phyloP scores from a whole-genome alignment of 2,888 invertebrate genomes.

The Apodemia mormo region DNA sequence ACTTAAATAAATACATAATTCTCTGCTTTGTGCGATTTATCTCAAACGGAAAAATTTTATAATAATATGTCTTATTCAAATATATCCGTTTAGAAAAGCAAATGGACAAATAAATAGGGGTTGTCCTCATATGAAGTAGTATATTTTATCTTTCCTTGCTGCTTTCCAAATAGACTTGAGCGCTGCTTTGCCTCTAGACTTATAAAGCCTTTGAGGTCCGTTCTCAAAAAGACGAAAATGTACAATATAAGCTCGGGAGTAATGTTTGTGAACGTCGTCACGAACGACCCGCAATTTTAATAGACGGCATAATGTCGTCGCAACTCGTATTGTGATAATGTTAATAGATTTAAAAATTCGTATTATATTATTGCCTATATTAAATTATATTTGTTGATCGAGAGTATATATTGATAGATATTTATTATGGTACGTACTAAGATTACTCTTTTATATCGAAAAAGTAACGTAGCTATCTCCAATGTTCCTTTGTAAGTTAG shows the following conservation, averaged over 20 bases:
- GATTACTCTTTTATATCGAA: slow-evolving; percentile 61
- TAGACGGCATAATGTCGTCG: slow-evolving; percentile 62
- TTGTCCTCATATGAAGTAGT: background rate
- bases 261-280: slow-evolving; percentile 52
- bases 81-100: background rate
- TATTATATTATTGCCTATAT: slow-evolving; percentile 69
- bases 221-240: slow-evolving; percentile 47
- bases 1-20: background rate
- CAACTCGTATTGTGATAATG: slow-evolving; percentile 71
- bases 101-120: background rate
- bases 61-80: background rate
- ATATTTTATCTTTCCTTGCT: background rate
- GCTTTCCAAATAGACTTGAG: background rate
- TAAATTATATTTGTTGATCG: slow-evolving; percentile 76
- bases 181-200: slow-evolving; percentile 7
- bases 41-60: background rate
- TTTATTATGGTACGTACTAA: slow-evolving; percentile 66
- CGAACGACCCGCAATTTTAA: slow-evolving; percentile 53
- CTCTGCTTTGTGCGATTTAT: background rate
- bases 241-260: slow-evolving; percentile 46
- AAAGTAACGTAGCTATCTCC: slow-evolving; percentile 49
- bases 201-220: slow-evolving; percentile 31
- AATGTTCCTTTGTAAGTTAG: slow-evolving; percentile 53
- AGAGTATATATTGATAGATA: slow-evolving; percentile 75
- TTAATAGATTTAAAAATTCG: slow-evolving; percentile 64